Base-by-base conservation (phyloP, 2,888 invertebrate species). In the Ochropacha duplaris region DNA sequence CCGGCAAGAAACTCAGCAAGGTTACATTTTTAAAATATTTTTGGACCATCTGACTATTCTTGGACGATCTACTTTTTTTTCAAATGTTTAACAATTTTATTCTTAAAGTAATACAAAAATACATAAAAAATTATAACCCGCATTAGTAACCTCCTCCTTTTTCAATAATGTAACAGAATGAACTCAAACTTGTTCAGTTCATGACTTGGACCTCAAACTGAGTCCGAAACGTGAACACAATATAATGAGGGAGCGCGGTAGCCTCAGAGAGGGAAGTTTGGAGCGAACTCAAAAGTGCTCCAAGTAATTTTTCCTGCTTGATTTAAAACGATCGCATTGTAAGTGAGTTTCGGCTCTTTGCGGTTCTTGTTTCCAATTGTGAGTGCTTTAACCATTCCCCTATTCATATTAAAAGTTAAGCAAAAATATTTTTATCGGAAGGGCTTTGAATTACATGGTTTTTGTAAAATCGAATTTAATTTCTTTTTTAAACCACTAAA, bases 301-400 rank as follows among this genome's bases (percentile, higher is more conserved):
- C 68, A 65, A 81, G 88, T 88, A 90, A 90, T 89, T 90, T 88
- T 89, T 88, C 82, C 81, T 81, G 88, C 82, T 84, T 87, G 86
- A 88, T 87, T 86, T 86, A 86, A 87, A 88, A 83, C 84, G 87
- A 86, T 87, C 83, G 77, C 75, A 72, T 76, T 76, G 80, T 79
- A 79, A 82, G 79, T 71, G 78, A 84, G 80, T 84, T 84, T 79
- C 68, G 78, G 72, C 74, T 76, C 73, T 78, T 78, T 72, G 76
- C 71, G 72, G 71, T 71, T 68, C 73, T 72, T 71, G 70, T 70
- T 73, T 64, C 62, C 58, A 69, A 76, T 74, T 71, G 72, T 69
- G 59, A 68, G 67, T 65, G 66, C 66, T 69, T 68, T 64, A 44
- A 44, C 44, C 44, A 44, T 44, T 44, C 3, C 44, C 19, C 44